Conservation (phyloP, 2,113 vertebrate species). For the Scatophagus argus region DNA sequence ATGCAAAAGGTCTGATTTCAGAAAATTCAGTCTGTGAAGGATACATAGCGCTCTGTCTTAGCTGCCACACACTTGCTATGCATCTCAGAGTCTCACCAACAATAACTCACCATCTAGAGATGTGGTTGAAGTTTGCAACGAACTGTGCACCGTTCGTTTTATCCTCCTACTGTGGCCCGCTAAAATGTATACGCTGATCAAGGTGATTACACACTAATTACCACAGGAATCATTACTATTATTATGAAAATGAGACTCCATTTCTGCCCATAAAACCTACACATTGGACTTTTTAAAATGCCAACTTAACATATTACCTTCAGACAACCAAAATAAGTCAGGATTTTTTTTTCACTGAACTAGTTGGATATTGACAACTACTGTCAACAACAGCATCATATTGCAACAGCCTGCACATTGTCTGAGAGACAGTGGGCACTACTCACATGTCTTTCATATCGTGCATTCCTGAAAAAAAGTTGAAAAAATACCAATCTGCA, state of each 20-base stretch:
- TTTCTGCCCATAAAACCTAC: too few species aligned
- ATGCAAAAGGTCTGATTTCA: not conserved
- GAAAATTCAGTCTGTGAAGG: not conserved
- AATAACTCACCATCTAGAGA: too few species aligned
- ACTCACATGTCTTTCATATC: constrained; percentile 16
- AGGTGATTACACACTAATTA: too few species aligned
- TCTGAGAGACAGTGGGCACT: not conserved
- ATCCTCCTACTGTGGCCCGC: too few species aligned
- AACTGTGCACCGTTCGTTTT: too few species aligned
- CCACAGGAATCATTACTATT: too few species aligned
- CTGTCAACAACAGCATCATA: too few species aligned
- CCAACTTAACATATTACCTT: not conserved
- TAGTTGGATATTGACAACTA: too few species aligned
- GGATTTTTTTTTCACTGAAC: not conserved
- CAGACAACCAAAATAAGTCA: not conserved
- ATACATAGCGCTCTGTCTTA: not conserved
- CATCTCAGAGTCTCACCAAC: not conserved
- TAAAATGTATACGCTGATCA: too few species aligned
- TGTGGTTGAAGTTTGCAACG: too few species aligned
- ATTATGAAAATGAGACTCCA: too few species aligned
- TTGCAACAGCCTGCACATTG: not conserved
- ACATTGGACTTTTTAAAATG: not conserved
- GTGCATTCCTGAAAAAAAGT: constrained; percentile 5
- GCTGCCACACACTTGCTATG: not conserved
- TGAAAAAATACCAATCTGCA: constrained; percentile 12